These are phyloP conservation scores for Gadus macrocephalus DNA, from an alignment of 2,113 vertebrate species.

Conservation along the genomic window DNA sequence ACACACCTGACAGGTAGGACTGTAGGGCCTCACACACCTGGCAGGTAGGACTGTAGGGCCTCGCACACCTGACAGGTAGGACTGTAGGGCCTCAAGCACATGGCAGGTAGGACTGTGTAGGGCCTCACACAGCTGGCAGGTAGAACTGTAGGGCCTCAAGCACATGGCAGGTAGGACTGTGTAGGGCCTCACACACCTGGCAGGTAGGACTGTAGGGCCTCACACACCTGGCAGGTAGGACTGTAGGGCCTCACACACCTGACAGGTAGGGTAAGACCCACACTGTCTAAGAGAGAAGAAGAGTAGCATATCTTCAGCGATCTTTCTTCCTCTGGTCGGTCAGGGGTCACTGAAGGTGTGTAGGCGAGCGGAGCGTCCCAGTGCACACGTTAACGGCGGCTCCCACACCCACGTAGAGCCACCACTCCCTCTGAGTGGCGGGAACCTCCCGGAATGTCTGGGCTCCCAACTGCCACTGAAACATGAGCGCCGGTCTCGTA, in stretches of 20 bases:
- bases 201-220: slow-evolving; percentile 45
- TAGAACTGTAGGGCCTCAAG: too few relatives aligned
- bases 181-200: too few relatives aligned
- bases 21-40: too few relatives aligned
- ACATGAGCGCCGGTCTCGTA: slow-evolving; percentile 36
- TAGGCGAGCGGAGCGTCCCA: too few relatives aligned
- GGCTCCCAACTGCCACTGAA: slow-evolving; percentile 52
- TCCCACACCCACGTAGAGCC: slow-evolving; percentile 40
- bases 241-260: not conserved
- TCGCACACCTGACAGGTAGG: slow-evolving; percentile 87
- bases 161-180: too few relatives aligned
- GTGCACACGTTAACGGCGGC: not conserved
- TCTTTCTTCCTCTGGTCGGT: not conserved
- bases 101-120: too few relatives aligned
- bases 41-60: slow-evolving; percentile 17
- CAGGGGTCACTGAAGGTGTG: not conserved
- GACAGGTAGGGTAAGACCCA: too few relatives aligned
- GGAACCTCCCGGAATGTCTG: slow-evolving; percentile 49
- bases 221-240: slow-evolving; percentile 87
- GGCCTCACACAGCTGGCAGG: not conserved
- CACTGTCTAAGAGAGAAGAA: slow-evolving; percentile 24
- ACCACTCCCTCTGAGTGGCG: slow-evolving; percentile 45
- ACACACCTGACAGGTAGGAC: too few relatives aligned
- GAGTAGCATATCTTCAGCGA: not conserved
- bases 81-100: not conserved